Percentiles rank a stretch among this genome's conserved stretches.
Evolutionary conservation across 2,888 invertebrate species (phyloP).

Genomic region (Achlya flavicornis): DNA sequence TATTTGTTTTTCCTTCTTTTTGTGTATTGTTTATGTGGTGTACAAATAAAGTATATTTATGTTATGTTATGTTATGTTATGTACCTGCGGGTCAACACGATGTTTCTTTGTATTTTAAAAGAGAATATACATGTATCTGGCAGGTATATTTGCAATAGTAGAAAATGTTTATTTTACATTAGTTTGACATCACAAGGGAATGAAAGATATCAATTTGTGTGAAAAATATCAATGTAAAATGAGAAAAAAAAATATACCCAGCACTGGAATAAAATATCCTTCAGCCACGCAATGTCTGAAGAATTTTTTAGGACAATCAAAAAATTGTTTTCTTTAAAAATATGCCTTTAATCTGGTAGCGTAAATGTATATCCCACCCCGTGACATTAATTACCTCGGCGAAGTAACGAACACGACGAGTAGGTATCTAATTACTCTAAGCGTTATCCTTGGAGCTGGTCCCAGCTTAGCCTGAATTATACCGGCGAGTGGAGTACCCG

Average conservation of each 20-base stretch:
- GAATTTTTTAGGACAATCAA: no score
- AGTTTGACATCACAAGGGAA: background rate
- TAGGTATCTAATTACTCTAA: slow-evolving; percentile 3
- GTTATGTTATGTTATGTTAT: no score
- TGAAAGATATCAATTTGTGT: background rate
- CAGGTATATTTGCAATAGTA: background rate
- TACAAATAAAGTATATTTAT: no score
- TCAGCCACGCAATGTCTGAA: no score
- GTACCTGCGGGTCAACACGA: background rate
- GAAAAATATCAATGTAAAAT: no score
- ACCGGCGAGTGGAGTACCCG: background rate
- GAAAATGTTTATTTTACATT: background rate
- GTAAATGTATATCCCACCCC: background rate
- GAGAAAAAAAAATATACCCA: no score
- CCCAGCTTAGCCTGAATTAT: background rate
- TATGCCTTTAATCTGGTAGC: background rate
- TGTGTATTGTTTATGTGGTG: no score
- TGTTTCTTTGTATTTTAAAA: background rate
- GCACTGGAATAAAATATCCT: no score
- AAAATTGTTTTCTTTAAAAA: background rate
- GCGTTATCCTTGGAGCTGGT: background rate
- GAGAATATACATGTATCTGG: background rate
- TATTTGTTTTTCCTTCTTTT: no score
- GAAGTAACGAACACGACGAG: background rate
- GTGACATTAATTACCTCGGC: slow-evolving; percentile 4